Conservation (phyloP, 23 tunicate species). For the Botrylloides violaceus region DNA sequence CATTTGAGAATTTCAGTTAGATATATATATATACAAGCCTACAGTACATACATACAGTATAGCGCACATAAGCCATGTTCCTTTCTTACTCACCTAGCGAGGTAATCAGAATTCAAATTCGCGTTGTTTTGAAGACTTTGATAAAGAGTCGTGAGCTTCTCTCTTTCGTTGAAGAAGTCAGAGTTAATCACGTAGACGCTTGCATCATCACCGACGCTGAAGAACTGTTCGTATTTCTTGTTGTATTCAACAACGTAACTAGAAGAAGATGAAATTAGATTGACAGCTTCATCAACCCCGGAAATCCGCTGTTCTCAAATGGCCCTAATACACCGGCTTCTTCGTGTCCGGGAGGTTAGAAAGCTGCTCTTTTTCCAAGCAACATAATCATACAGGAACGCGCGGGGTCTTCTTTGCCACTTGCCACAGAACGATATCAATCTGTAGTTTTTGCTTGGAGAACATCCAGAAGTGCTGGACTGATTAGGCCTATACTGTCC, state of each 20-base stretch:
- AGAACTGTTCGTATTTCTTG: conserved; percentile 6
- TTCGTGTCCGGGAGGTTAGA: no score
- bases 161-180: conserved; percentile 21
- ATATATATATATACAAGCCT: neutral
- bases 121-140: conserved; percentile 2
- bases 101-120: neutral
- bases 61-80: neutral
- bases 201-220: conserved; percentile 1
- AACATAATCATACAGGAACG: no score
- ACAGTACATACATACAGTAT: no score
- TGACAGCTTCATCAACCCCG: no score
- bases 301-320: no score
- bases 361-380: no score
- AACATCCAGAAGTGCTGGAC: neutral
- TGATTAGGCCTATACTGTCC: no score
- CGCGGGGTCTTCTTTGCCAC: no score
- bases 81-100: neutral
- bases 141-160: neutral
- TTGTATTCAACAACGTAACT: conserved; percentile 10
- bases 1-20: neutral
- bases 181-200: conserved; percentile 21
- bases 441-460: neutral
- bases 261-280: no score
- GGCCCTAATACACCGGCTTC: no score
- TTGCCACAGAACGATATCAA: no score